Base-by-base conservation (phyloP, 2,888 invertebrate genomes). In the Hybos culiciformis region DNA sequence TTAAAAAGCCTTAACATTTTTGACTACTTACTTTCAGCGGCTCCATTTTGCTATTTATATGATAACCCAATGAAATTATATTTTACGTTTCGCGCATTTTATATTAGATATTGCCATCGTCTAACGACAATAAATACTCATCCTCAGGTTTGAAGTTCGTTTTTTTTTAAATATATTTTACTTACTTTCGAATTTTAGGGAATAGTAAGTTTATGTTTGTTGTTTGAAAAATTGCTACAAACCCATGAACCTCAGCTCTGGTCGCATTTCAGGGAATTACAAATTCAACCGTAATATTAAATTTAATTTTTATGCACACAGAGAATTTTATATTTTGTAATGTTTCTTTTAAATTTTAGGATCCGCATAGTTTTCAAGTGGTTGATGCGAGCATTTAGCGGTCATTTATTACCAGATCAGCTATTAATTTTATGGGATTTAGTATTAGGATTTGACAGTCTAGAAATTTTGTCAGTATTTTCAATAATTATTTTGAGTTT, bases 311-410 rank as follows among this genome's bases (percentile, higher is more conserved):
- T n/a, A n/a, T n/a, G n/a, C n/a, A 14, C n/a, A n/a, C n/a, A n/a
- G n/a, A n/a, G n/a, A n/a, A 32, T 14, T 26, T 32, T 20, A 24
- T 26, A 42, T 7, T 38, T 18, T 37, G 37, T 39, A 29, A 41
- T 39, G 38, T n/a, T 41, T 24, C 38, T 48, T 47, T 20, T 32
- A 44, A 23, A 34, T 56, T 59, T 48, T 54, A 94, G 93, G 3
- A 73, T 94, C 42, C 76, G 84, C 55, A 79, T 94, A 20, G 90
- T 91, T 2, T 92, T 94, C 62, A 93, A 94, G 65, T 96, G 96
- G 94, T 66, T 96, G 37, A 93, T 96, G 81, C 72, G 93, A 49
- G 94, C 88, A 2, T 96, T 94, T 63, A 92, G 93, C 55, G 96
- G 96, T 0, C 91, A 91, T 58, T 70, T 96, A 38, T 84, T 90